These are phyloP conservation scores for Drosophila diplacantha DNA, from an alignment of 2,888 invertebrate genomes.

Conservation along the genomic window DNA sequence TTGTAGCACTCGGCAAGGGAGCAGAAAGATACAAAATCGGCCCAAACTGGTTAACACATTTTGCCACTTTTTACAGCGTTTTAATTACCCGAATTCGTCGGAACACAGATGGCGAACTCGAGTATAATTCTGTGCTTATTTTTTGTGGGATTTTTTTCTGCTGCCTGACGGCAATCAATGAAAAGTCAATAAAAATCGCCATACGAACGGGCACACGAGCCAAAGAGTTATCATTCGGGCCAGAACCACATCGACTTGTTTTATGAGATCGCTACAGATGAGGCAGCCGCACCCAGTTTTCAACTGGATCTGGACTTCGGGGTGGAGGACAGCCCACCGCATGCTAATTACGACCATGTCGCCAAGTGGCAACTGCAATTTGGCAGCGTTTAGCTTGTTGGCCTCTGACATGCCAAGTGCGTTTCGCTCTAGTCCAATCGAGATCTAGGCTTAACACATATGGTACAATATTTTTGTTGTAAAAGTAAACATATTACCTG, in stretches of 20 bases:
- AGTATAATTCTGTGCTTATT: slow-evolving; percentile 47
- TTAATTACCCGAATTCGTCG: slow-evolving; percentile 57
- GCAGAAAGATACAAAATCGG: slow-evolving; percentile 16
- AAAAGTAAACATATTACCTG: not conserved
- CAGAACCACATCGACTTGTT: slow-evolving; percentile 53
- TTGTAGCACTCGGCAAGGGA: slow-evolving; percentile 24
- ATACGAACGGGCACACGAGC: slow-evolving; percentile 48
- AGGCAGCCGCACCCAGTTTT: slow-evolving; percentile 47
- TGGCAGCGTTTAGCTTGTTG: slow-evolving; percentile 31
- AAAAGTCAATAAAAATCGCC: slow-evolving; percentile 64
- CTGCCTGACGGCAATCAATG: slow-evolving; percentile 58
- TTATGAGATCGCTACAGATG: slow-evolving; percentile 64
- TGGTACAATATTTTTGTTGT: not conserved
- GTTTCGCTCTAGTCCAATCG: not conserved
- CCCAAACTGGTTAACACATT: slow-evolving; percentile 50
- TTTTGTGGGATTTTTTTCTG: slow-evolving; percentile 31
- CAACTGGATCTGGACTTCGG: slow-evolving; percentile 2
- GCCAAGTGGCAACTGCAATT: slow-evolving; percentile 47
- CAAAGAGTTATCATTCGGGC: slow-evolving; percentile 58
- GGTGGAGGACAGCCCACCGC: slow-evolving; percentile 15
- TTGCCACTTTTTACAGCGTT: slow-evolving; percentile 48
- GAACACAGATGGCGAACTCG: slow-evolving; percentile 48
- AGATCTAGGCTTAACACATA: not conserved
- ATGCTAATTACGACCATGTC: slow-evolving; percentile 68
- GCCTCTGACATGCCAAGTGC: slow-evolving; percentile 12